Evolutionary conservation across 2,797 vertebrate genomes (phyloP).

Genomic region (Buphagus erythrorhynchus): DNA sequence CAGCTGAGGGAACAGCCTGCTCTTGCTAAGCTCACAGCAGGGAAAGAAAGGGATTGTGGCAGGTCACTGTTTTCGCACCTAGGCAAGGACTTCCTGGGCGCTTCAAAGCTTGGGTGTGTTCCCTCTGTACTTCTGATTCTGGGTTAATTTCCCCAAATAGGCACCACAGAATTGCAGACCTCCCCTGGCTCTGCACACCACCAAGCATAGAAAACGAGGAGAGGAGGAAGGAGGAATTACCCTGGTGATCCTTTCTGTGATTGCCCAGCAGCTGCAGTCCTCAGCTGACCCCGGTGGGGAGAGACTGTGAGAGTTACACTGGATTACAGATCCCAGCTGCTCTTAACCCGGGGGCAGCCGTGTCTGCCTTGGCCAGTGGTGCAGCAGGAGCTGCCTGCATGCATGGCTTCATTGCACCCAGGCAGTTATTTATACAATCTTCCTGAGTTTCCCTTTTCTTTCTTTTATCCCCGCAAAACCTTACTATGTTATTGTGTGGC

Average conservation of each 20-base stretch:
- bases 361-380: background rate
- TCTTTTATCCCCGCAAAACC: background rate
- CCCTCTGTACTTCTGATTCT: accelerated
- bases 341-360: background rate
- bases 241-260: slow-evolving; percentile 22
- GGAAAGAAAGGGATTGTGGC: background rate
- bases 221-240: slow-evolving; percentile 25
- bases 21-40: slow-evolving; percentile 3
- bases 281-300: slow-evolving; percentile 22
- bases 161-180: background rate
- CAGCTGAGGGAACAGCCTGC: slow-evolving; percentile 15
- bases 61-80: background rate
- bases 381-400: background rate
- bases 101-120: background rate
- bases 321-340: slow-evolving; percentile 48
- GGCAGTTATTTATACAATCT: background rate
- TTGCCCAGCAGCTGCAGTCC: slow-evolving; percentile 50
- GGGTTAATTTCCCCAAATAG: background rate
- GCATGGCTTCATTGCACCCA: background rate
- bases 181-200: background rate
- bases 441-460: background rate
- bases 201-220: background rate
- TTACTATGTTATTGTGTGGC: background rate
- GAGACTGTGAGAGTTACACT: background rate
- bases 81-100: background rate